Evolutionary conservation across 2,113 vertebrate genomes (phyloP), one percentile per base, ranked within the genome.

Genomic region (Ploceus nigricollis): DNA sequence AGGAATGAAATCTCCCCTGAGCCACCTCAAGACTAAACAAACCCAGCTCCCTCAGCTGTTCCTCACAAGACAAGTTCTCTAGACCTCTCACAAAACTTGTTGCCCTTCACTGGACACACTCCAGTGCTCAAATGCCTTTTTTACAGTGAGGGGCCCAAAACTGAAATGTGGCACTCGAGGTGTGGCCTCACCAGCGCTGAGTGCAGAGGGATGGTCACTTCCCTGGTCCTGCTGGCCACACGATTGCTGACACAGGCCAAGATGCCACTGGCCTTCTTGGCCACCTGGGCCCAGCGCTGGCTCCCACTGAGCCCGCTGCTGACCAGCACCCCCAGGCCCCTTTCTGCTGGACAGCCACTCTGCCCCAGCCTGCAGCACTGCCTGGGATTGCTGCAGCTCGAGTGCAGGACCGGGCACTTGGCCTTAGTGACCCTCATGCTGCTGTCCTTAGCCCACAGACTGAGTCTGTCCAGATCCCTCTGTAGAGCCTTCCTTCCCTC

Each of bases 121-220:
- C 15, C 47, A 63, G 40, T 5, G 8, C 30, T 45, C 35, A n/a
- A 79, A 3, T 14, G 9, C 2, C n/a, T 5, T 45, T n/a, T 68
- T 28, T 30, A 13, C 21, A 70, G 45, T 13, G 39, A 53, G 23
- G 19, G 19, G 5, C 56, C 28, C 47, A 87, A 45, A 70, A 63
- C 47, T 40, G 24, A 54, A 27, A 31, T 0, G 0, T 3, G 33
- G 30, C 1, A 11, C 28, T 54, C 0, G 2, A 20, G 73, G 23
- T 45, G 45, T 39, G 47, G 64, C 73, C n/a, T 87, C 45, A 33
- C 9, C 54, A 69, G 2, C 3, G 44, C 37, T 18, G 22, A 68
- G 16, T 2, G 25, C 44, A 44, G 37, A 60, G 54, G 18, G 8
- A 3, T 6, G 15, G 48, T 53, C 84, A n/a, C 47, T 45, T 8